Conservation (phyloP, 2,797 vertebrate species). For the Dendrocincla tyrannina region DNA sequence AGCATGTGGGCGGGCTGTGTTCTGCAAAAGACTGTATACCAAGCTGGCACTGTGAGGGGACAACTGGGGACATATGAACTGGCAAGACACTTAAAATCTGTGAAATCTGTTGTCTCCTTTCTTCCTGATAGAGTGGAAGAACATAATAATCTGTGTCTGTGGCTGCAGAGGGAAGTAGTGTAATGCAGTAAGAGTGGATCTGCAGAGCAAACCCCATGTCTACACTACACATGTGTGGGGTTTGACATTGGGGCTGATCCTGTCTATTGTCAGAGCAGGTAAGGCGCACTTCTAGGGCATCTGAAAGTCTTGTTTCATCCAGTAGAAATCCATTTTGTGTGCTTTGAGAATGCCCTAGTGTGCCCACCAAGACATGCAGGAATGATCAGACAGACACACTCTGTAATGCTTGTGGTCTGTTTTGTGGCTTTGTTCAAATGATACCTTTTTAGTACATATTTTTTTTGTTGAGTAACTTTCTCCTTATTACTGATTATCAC, state of each 20-base stretch:
- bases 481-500: background rate
- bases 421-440: background rate
- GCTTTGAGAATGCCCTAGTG: background rate
- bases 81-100: background rate
- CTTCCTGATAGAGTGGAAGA: background rate
- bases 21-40: background rate
- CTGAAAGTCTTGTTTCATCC: background rate
- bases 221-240: rapidly evolving
- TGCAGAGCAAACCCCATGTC: background rate
- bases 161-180: background rate
- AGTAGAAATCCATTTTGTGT: background rate
- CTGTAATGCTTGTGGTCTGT: background rate
- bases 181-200: background rate
- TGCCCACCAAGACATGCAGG: background rate
- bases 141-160: background rate
- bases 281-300: background rate
- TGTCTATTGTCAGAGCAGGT: rapidly evolving
- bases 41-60: background rate
- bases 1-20: background rate
- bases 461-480: background rate
- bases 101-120: background rate
- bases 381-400: background rate
- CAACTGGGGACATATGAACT: background rate
- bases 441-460: background rate
- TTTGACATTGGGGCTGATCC: background rate